Evolutionary conservation across 2,888 invertebrate species (phyloP), one percentile per base, ranked within the genome.

Genomic region (Lissocephala sabroskyi): DNA sequence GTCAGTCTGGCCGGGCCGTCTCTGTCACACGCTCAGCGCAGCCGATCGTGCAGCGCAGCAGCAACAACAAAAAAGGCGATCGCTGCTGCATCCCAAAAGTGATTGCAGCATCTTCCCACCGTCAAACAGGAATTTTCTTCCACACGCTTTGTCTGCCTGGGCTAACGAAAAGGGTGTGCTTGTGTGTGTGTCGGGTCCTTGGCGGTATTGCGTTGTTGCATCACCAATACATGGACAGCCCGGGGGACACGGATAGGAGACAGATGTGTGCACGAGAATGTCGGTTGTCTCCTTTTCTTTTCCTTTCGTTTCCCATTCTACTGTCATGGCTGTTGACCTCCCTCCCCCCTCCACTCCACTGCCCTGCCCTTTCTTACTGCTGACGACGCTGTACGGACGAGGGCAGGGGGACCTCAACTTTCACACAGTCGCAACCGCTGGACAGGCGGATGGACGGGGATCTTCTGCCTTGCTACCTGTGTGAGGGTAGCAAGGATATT

Each of bases 241-340:
- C n/a, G n/a, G 33, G 46, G 46, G 59, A 59, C 59, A 54, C 52
- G 71, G 76, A 75, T 67, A 30, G 11, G 30, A n/a, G n/a, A 30
- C 76, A 71, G 67, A 67, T 75, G 66, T 67, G 23, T 67, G 67
- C 73, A 56, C 56, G 39, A 45, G 39, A 56, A 32, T 47, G 37
- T 55, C 28, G 23, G 17, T 35, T n/a, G 40, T 36, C 33, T 32
- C 10, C 32, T 18, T 18, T 23, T 47, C 16, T 14, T 35, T 29
- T 46, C 55, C 46, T 35, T 17, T 29, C 29, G 14, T 9, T 14
- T 26, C 18, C 11, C 44, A 16, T 13, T 17, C 39, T n/a, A 9
- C 1, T 10, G 7, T 33, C 17, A 23, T 66, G 64, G 73, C 64
- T 66, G 73, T 66, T 66, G 76, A 66, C 66, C 76, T 71, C 23